Evolutionary conservation across 1,140 invertebrate species (phyloP), one percentile per base, ranked within the genome.

Genomic region (Drosophila cardini): DNA sequence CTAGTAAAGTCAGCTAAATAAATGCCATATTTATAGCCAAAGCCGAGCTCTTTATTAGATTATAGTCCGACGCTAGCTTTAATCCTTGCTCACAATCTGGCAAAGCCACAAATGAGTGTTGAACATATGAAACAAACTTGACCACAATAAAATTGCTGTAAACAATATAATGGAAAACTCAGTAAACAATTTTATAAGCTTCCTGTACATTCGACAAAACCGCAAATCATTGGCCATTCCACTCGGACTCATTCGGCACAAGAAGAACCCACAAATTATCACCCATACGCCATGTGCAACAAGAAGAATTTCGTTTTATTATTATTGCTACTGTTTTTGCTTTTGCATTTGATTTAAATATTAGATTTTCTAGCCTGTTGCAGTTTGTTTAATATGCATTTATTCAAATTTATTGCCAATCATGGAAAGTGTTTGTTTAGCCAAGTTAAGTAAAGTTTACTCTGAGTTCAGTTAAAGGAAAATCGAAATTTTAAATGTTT

Each of bases 91-190:
- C 16, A 63, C 46, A 42, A 48, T 9, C 50, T 10, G 34, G 4
- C 15, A 70, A 76, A 81, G 32, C 78, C 78, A 68, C 68, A 80
- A 57, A 72, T 72, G 78, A 63, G 80, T 63, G 72, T 58, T 40
- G 36, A 67, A 52, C 62, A 72, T 42, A 42, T 52, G 55, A 68
- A 72, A 58, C 62, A 68, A 72, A 52, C 45, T 77, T 81, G 79
- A 80, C 79, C 79, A 70, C 79, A 82, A 67, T 48, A 70, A 73
- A 81, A 78, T 78, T 82, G 79, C 64, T 82, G 79, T 70, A 78
- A 78, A 67, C 79, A 78, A 68, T 82, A 76, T 40, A 4, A 40
- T 78, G 63, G 63, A 56, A 40, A 64, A 65, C 42, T 68, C 46
- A 61, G 43, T 55, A 70, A 45, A 63, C 38, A 82, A 65, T 65